Percentiles rank a stretch among this genome's conserved stretches.
phyloP scores from a whole-genome alignment of 2,888 invertebrate species.

The Protonemura montana region DNA sequence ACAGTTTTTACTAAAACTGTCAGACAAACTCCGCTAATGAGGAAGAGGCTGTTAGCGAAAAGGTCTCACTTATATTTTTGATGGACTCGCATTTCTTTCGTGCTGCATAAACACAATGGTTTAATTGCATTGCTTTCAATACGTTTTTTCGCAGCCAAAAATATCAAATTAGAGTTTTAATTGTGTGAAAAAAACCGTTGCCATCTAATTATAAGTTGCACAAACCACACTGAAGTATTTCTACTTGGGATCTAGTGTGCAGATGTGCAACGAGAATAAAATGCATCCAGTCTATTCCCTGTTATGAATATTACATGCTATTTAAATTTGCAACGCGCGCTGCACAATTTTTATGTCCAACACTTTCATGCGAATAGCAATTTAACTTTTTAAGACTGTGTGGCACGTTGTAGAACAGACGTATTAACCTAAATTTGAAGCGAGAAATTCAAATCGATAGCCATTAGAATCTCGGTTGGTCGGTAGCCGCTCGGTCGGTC shows the following conservation, averaged over 20 bases:
- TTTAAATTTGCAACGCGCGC: not conserved
- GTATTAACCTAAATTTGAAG: slow-evolving; percentile 5
- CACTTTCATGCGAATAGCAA: not conserved
- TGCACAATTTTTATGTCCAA: not conserved
- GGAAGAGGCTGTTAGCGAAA: slow-evolving; percentile 7
- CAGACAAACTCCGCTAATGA: slow-evolving; percentile 9
- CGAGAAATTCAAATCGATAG: slow-evolving; percentile 5
- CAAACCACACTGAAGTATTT: not conserved
- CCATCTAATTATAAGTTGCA: not conserved
- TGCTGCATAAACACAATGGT: not conserved
- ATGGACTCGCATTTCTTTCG: not conserved
- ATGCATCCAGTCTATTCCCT: not conserved
- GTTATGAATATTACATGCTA: not conserved
- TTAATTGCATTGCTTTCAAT: not conserved
- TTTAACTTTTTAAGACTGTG: not conserved
- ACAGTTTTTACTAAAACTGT: not conserved
- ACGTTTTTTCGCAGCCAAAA: not conserved
- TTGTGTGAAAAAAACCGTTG: not conserved
- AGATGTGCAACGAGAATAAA: not conserved
- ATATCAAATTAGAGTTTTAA: not conserved
- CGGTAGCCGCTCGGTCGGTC: not conserved
- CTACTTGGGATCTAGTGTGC: slow-evolving; percentile 12
- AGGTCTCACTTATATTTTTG: not conserved
- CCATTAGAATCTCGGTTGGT: not conserved
- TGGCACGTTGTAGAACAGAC: not conserved